Evolutionary conservation across 2,113 vertebrate species (phyloP).

Genomic region (Bos javanicus): DNA sequence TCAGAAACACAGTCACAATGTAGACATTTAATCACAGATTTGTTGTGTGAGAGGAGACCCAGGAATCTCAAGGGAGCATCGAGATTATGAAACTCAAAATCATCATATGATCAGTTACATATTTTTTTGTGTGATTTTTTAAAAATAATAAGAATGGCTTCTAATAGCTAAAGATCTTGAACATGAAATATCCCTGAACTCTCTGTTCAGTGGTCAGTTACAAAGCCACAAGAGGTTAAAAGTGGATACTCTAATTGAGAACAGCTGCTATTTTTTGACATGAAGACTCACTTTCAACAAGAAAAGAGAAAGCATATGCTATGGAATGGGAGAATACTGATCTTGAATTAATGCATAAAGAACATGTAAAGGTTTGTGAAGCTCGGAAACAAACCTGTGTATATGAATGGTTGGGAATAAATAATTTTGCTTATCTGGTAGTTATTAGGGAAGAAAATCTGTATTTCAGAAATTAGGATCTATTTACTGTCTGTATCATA

Average conservation of each 20-base stretch:
- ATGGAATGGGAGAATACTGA: constrained; percentile 39
- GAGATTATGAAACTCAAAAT: neutral
- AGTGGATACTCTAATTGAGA: constrained; percentile 73
- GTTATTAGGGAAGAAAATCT: neutral
- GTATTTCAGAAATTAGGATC: neutral
- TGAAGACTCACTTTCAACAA: constrained; percentile 70
- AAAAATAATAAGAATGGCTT: neutral
- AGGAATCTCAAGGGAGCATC: neutral
- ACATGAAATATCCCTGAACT: neutral
- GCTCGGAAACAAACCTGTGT: constrained; percentile 32
- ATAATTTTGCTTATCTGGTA: neutral
- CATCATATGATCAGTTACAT: neutral
- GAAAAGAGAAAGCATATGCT: constrained; percentile 65
- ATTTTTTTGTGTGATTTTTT: neutral
- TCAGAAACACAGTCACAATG: neutral
- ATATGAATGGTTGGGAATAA: neutral
- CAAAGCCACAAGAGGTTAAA: constrained; percentile 66
- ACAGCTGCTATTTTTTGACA: constrained; percentile 72
- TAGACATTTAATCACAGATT: neutral
- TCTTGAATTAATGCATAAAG: constrained; percentile 49
- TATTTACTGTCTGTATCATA: neutral
- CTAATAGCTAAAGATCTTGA: neutral
- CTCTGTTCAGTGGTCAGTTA: constrained; percentile 59
- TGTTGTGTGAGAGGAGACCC: neutral
- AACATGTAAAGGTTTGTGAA: constrained; percentile 27